Evolutionary conservation across 2,888 invertebrate species (phyloP).

Genomic region (Morinoia aosen): DNA sequence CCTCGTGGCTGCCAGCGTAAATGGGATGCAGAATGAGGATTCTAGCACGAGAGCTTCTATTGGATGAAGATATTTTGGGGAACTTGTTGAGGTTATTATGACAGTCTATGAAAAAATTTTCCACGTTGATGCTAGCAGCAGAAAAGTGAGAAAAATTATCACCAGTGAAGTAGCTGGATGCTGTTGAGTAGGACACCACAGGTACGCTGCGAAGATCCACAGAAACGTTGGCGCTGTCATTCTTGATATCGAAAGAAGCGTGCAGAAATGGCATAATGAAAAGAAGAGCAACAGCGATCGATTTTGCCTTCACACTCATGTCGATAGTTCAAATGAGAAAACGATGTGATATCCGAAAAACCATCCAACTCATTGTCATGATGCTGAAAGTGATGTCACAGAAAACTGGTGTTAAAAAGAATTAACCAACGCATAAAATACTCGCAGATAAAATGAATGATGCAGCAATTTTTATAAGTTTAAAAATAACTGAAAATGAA

Average conservation of each 20-base stretch:
- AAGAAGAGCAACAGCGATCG: background rate
- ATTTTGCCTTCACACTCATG: background rate
- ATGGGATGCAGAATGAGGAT: slow-evolving; percentile 67
- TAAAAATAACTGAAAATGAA: background rate
- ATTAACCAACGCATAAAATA: background rate
- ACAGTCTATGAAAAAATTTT: background rate
- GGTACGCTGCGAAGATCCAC: background rate
- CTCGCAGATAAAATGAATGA: background rate
- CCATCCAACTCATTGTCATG: background rate
- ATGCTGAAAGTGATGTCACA: background rate
- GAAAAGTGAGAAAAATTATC: background rate
- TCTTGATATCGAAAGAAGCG: background rate
- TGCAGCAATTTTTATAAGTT: background rate
- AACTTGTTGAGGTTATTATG: background rate
- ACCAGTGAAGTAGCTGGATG: background rate
- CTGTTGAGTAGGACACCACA: background rate
- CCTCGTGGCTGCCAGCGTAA: slow-evolving; percentile 68
- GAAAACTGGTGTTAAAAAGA: background rate
- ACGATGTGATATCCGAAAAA: background rate
- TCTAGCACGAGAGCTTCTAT: slow-evolving; percentile 50
- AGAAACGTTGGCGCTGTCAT: background rate
- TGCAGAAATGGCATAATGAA: background rate
- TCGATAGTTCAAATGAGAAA: background rate
- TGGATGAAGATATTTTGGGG: background rate
- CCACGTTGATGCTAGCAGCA: background rate